Conservation (phyloP, 1,140 invertebrate species). For the Monomorium pharaonis region DNA sequence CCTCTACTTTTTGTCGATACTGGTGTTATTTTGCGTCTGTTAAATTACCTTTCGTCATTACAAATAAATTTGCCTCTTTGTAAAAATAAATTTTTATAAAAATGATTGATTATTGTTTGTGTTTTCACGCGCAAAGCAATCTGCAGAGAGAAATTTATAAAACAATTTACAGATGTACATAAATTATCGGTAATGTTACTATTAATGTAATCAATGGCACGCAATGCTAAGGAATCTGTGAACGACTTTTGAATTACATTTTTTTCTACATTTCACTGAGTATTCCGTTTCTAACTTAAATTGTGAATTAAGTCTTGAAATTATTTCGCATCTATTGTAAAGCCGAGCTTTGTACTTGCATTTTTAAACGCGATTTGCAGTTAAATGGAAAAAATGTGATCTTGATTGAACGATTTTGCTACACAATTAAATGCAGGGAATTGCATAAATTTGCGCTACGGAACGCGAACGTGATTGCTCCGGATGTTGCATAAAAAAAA, state of each 20-base stretch:
- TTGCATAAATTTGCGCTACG: constrained; percentile 7
- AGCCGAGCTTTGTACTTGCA: neutral
- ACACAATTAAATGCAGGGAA: neutral
- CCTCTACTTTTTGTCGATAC: neutral
- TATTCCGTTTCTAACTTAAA: neutral
- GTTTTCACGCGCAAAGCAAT: neutral
- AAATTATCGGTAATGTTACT: neutral
- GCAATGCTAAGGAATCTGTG: neutral
- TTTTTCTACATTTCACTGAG: neutral
- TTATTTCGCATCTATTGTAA: neutral
- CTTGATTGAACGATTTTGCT: neutral
- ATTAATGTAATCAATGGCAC: neutral
- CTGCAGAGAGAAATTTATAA: neutral
- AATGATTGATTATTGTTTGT: neutral
- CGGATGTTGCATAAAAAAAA: constrained; percentile 37
- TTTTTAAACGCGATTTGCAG: neutral
- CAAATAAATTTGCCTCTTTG: neutral
- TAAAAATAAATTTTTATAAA: neutral
- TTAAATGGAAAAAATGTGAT: neutral
- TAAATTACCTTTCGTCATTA: neutral
- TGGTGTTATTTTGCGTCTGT: neutral
- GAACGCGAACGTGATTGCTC: neutral
- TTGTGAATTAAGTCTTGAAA: neutral
- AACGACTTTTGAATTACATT: neutral
- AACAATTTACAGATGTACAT: neutral